Conservation (phyloP, 2,797 vertebrate genomes). For the Pampus argenteus region DNA sequence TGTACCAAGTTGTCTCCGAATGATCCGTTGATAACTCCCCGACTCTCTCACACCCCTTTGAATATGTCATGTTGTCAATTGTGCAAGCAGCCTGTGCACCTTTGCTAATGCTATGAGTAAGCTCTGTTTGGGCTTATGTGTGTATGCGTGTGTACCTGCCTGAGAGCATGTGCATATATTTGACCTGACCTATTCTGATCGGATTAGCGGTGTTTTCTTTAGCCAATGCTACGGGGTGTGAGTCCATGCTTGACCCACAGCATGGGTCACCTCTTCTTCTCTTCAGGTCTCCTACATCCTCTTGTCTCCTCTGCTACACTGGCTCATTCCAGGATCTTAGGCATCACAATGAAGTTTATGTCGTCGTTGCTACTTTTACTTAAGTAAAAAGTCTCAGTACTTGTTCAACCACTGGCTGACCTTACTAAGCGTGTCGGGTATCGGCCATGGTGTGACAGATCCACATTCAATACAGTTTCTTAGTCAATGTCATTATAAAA, state of each 20-base stretch:
- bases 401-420: too few relatives aligned
- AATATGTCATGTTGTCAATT: constrained; percentile 63
- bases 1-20: constrained; percentile 83
- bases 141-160: constrained; percentile 32
- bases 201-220: constrained; percentile 64
- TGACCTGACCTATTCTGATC: constrained; percentile 68
- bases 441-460: background rate
- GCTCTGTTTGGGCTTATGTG: constrained; percentile 53
- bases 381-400: too few relatives aligned
- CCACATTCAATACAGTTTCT: background rate
- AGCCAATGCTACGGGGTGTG: constrained; percentile 43
- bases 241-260: constrained; percentile 59
- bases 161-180: constrained; percentile 44
- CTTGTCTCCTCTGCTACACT: constrained; percentile 1
- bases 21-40: constrained; percentile 66
- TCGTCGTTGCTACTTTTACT: too few relatives aligned
- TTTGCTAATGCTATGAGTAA: constrained; percentile 68
- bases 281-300: constrained; percentile 2
- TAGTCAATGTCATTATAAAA: constrained; percentile 3
- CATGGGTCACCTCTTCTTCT: constrained; percentile 37
- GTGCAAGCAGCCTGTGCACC: constrained; percentile 55
- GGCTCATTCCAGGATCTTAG: constrained; percentile 12
- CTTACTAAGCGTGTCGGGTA: too few relatives aligned
- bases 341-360: background rate
- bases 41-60: constrained; percentile 53